These are phyloP conservation scores for Ranitomeya variabilis DNA, from an alignment of 2,113 vertebrate species.

Conservation along the genomic window DNA sequence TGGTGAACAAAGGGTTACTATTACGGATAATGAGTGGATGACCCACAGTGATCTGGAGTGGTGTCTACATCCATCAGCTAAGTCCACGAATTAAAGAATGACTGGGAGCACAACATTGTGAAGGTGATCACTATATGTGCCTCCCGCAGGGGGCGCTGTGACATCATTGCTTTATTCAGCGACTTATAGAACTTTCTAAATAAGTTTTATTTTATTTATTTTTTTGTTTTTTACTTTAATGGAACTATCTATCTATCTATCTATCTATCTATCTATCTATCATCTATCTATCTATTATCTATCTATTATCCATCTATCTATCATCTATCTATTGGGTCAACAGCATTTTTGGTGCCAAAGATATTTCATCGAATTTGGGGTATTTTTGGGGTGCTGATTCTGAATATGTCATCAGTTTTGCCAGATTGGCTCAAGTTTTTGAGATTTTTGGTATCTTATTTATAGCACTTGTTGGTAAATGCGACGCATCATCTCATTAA, in stretches of 20 bases:
- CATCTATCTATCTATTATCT: slow-evolving; percentile 1
- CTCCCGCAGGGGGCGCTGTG: background rate
- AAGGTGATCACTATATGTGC: background rate
- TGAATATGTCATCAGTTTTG: too few relatives aligned
- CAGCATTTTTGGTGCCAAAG: too few relatives aligned
- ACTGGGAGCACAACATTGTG: background rate
- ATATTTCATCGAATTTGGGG: too few relatives aligned
- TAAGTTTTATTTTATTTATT: background rate
- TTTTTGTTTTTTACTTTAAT: background rate
- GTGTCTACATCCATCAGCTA: background rate
- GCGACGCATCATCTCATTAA: too few relatives aligned
- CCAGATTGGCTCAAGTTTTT: too few relatives aligned
- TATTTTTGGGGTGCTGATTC: too few relatives aligned
- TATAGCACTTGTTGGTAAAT: too few relatives aligned
- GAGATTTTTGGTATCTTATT: too few relatives aligned
- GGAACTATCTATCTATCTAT: background rate
- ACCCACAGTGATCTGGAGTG: background rate
- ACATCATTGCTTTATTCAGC: background rate
- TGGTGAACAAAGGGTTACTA: background rate
- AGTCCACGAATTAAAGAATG: background rate
- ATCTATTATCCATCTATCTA: background rate
- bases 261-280: background rate
- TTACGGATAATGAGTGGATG: background rate
- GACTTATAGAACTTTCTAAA: background rate
- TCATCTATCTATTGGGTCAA: background rate